These are phyloP conservation scores for Brenthis daphne DNA, from an alignment of 2,888 invertebrate species.

Conservation along the genomic window DNA sequence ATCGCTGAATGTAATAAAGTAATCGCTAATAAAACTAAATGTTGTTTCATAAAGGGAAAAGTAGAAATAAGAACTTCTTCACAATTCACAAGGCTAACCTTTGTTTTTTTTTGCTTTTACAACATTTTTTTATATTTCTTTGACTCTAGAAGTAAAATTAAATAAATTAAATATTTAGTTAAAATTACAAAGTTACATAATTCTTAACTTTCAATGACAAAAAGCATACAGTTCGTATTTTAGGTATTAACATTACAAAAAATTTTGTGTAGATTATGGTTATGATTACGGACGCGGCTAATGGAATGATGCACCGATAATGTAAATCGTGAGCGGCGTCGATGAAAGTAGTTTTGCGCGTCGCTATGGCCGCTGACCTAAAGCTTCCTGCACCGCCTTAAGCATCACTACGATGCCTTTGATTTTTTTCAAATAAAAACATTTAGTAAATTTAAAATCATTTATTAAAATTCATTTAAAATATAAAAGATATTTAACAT, in stretches of 20 bases:
- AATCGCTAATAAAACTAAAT: conserved; percentile 10
- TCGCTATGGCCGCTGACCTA: conserved; percentile 42
- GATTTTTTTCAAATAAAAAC: conserved; percentile 23
- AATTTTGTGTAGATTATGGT: conserved; percentile 40
- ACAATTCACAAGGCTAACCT: background rate
- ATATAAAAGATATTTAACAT: no score
- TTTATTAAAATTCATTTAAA: no score
- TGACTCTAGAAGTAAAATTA: no score
- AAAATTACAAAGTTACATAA: no score
- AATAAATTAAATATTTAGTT: no score
- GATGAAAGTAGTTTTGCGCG: conserved; percentile 49
- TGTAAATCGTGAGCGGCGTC: conserved; percentile 44
- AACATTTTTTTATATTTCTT: background rate
- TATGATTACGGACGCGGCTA: conserved; percentile 40
- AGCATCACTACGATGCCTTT: conserved; percentile 30
- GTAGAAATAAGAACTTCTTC: background rate
- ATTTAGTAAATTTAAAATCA: background rate
- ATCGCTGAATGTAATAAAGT: conserved; percentile 10
- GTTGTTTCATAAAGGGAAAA: conserved; percentile 14
- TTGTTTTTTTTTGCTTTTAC: background rate
- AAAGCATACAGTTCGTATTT: conserved; percentile 20
- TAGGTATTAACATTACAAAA: conserved; percentile 34
- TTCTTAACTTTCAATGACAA: no score
- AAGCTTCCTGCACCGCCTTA: conserved; percentile 39
- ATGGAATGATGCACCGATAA: conserved; percentile 47